Conservation (phyloP, 2,797 vertebrate genomes). For the Gambusia yucatana region DNA sequence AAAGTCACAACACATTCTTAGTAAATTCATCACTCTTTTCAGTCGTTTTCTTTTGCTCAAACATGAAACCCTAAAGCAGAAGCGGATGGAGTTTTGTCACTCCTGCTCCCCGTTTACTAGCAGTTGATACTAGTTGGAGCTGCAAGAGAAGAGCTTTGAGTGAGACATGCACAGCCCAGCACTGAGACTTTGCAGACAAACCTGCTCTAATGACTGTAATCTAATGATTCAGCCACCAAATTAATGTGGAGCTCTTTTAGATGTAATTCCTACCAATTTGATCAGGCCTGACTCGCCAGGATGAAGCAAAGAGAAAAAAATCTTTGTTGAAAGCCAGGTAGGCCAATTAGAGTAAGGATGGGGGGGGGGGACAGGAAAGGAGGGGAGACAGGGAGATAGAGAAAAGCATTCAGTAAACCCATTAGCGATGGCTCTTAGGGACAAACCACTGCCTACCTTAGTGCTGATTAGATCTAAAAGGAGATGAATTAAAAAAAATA, state of each 20-base stretch:
- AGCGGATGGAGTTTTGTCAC: background rate
- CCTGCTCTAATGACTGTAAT: conserved; percentile 45
- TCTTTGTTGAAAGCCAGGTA: conserved; percentile 88
- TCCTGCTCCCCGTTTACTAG: conserved; percentile 36
- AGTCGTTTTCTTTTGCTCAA: conserved; percentile 62
- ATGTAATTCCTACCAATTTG: conserved; percentile 86
- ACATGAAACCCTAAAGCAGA: conserved; percentile 51
- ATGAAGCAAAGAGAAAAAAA: conserved; percentile 72
- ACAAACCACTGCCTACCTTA: conserved; percentile 92
- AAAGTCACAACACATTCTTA: conserved; percentile 41
- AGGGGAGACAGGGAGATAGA: conserved; percentile 70
- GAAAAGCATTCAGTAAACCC: conserved; percentile 95
- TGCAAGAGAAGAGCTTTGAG: conserved; percentile 13
- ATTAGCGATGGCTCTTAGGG: conserved; percentile 97
- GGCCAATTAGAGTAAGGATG: conserved; percentile 85
- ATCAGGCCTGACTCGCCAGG: conserved; percentile 73
- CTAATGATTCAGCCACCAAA: conserved; percentile 63
- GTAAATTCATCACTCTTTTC: conserved; percentile 80
- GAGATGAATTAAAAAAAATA: conserved; percentile 85
- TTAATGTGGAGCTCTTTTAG: conserved; percentile 64
- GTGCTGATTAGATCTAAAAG: conserved; percentile 98
- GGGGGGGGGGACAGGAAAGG: conserved; percentile 45
- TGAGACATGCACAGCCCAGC: conserved; percentile 21
- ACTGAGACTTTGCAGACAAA: conserved; percentile 9
- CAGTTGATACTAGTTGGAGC: conserved; percentile 25